Evolutionary conservation across 2,113 vertebrate species (phyloP).

Genomic region (Brienomyrus longianalis): DNA sequence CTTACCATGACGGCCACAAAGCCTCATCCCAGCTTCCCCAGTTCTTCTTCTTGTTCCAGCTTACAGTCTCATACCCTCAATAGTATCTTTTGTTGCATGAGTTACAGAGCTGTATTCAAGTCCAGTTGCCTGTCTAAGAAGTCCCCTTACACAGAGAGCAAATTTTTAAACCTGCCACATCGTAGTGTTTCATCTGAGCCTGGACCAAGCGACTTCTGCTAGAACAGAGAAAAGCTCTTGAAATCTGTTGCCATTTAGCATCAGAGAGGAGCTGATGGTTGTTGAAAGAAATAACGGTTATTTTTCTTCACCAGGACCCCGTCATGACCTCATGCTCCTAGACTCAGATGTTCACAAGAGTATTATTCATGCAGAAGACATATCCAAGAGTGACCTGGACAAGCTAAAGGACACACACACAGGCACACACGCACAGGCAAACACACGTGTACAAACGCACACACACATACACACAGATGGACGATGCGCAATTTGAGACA

Average conservation of each 20-base stretch:
- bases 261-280: not conserved
- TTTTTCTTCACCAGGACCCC: not conserved
- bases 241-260: not conserved
- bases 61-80: not conserved
- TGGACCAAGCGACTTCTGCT: not conserved
- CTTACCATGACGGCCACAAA: not conserved
- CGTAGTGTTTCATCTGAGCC: not conserved
- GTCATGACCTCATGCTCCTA: not conserved
- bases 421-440: not conserved
- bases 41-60: not conserved
- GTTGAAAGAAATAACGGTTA: not conserved
- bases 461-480: not conserved
- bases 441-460: not conserved
- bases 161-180: not conserved
- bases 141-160: not conserved
- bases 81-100: not conserved
- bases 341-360: not conserved
- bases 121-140: not conserved
- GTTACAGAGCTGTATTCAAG: not conserved
- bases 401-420: not conserved
- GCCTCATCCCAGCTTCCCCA: not conserved
- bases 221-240: not conserved
- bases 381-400: not conserved
- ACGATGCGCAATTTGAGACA: not conserved
- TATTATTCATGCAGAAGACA: not conserved